phyloP scores from a whole-genome alignment of 53 echinoderm and acorn worm genomes.

The Zoroaster sp. region DNA sequence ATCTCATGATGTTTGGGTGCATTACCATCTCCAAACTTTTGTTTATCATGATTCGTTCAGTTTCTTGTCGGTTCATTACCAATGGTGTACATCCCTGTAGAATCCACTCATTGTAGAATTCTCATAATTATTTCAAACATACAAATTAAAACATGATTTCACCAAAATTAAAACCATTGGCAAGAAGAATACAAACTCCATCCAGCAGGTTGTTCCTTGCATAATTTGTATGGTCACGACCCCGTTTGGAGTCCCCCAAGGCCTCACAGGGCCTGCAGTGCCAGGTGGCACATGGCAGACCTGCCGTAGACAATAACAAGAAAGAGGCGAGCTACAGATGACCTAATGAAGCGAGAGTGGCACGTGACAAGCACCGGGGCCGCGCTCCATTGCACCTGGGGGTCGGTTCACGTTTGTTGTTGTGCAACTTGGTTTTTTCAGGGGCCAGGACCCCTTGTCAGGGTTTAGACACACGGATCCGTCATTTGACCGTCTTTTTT shows the following conservation, averaged over 20 bases:
- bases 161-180: too few species aligned
- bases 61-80: too few species aligned
- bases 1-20: too few species aligned
- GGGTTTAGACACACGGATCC: not conserved
- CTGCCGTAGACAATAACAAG: not conserved
- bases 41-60: too few species aligned
- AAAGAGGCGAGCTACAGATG: not conserved
- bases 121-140: too few species aligned
- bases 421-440: too few species aligned
- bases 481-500: too few species aligned
- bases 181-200: not conserved
- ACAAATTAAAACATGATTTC: too few species aligned
- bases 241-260: not conserved
- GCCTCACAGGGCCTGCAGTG: slow-evolving; percentile 12
- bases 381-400: not conserved
- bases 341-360: slow-evolving; percentile 10
- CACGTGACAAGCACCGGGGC: slow-evolving; percentile 24
- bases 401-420: not conserved
- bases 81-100: too few species aligned
- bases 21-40: too few species aligned
- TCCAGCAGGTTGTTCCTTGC: not conserved
- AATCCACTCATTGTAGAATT: too few species aligned
- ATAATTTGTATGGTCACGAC: not conserved
- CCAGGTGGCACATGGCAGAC: not conserved
- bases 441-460: not conserved